Conservation (phyloP, 2,113 vertebrate species). For the Dipodomys merriami region DNA sequence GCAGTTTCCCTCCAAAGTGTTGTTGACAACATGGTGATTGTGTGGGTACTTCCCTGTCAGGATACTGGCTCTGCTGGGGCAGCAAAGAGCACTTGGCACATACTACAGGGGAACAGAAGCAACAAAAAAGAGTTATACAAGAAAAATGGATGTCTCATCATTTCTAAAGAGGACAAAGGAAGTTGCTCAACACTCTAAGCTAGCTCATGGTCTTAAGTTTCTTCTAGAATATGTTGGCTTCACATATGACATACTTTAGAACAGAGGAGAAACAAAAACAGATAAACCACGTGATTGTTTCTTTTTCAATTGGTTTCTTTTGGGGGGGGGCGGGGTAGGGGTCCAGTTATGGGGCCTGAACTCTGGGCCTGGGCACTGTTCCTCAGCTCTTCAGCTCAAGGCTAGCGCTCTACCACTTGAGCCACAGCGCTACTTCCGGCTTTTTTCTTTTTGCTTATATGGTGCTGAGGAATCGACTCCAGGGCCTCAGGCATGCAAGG, state of each 20-base stretch:
- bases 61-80: constrained; percentile 97
- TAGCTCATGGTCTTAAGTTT: not conserved
- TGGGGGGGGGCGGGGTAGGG: too few species aligned
- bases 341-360: too few species aligned
- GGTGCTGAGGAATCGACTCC: too few species aligned
- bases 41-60: constrained; percentile 98
- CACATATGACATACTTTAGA: not conserved
- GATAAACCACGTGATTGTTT: not conserved
- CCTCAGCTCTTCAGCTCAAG: too few species aligned
- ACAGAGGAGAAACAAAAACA: not conserved
- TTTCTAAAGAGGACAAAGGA: constrained; percentile 17
- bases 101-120: constrained; percentile 86
- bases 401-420: too few species aligned
- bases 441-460: too few species aligned
- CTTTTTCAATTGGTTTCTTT: not conserved
- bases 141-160: not conserved
- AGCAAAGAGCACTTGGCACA: constrained; percentile 98
- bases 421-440: too few species aligned
- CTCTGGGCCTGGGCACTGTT: too few species aligned
- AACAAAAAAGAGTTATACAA: not conserved
- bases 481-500: too few species aligned
- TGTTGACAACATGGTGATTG: constrained; percentile 98
- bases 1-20: constrained; percentile 98
- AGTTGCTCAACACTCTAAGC: not conserved
- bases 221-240: not conserved